Conservation (phyloP, 2,113 vertebrate genomes). For the Mormoops blainvillei region DNA sequence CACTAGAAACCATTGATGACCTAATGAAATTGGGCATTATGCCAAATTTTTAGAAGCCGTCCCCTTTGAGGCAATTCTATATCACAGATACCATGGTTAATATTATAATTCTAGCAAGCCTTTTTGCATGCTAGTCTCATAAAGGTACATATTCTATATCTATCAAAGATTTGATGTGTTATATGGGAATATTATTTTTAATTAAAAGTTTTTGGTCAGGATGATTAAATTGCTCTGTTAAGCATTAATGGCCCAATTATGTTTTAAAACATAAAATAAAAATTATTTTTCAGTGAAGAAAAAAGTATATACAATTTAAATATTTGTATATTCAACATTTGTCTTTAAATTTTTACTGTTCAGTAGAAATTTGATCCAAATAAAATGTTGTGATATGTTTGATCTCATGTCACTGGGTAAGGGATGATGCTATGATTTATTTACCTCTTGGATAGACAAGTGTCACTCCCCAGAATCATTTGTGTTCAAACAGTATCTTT, state of each 20-base stretch:
- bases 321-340: slow-evolving; percentile 9
- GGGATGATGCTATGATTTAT: background rate
- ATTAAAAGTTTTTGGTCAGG: background rate
- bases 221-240: background rate
- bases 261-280: slow-evolving; percentile 43
- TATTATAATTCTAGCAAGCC: background rate
- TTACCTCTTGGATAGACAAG: background rate
- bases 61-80: background rate
- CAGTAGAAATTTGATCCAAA: background rate
- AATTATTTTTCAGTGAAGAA: background rate
- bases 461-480: background rate
- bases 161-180: background rate
- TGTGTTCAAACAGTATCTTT: background rate
- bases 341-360: background rate
- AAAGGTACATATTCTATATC: background rate
- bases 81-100: background rate
- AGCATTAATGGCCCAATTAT: background rate
- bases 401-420: background rate
- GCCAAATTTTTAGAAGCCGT: background rate
- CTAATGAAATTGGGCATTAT: background rate
- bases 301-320: slow-evolving; percentile 31
- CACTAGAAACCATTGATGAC: background rate
- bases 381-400: background rate
- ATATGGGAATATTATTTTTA: background rate
- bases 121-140: background rate